A percentile compares a stretch with the other conserved stretches of the same genome.
These are phyloP conservation scores for Bombylius major DNA, from an alignment of 2,888 invertebrate species.

Conservation along the genomic window DNA sequence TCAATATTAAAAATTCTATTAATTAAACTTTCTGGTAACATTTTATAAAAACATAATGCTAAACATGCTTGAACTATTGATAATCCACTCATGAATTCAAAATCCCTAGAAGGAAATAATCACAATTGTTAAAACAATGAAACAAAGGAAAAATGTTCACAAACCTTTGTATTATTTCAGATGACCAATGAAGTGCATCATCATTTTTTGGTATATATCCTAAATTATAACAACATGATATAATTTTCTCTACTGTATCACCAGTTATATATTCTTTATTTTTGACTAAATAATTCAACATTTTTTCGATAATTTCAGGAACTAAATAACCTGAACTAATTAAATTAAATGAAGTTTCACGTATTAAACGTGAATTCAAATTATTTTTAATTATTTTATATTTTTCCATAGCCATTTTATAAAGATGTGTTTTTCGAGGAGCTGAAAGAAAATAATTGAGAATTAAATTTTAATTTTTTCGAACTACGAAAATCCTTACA, in stretches of 20 bases:
- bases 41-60: constrained; percentile 42
- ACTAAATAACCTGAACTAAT: constrained; percentile 33
- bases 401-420: constrained; percentile 29
- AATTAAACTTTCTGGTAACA: constrained; percentile 39
- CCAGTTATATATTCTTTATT: constrained; percentile 37
- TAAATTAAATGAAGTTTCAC: constrained; percentile 37
- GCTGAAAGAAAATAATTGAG: constrained; percentile 22
- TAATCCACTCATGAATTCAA: constrained; percentile 41
- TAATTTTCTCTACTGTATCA: constrained; percentile 40
- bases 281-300: constrained; percentile 37
- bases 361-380: constrained; percentile 38
- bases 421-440: constrained; percentile 28
- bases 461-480: background rate
- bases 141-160: background rate
- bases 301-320: constrained; percentile 37
- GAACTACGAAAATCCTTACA: background rate
- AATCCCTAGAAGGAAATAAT: constrained; percentile 38
- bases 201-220: constrained; percentile 39
- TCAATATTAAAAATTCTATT: constrained; percentile 45
- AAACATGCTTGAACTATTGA: constrained; percentile 41
- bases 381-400: constrained; percentile 27
- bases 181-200: constrained; percentile 32
- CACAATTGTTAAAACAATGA: background rate
- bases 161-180: constrained; percentile 38
- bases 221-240: constrained; percentile 39